Evolutionary conservation across 2,113 vertebrate genomes (phyloP).

Genomic region (Pollachius pollachius): DNA sequence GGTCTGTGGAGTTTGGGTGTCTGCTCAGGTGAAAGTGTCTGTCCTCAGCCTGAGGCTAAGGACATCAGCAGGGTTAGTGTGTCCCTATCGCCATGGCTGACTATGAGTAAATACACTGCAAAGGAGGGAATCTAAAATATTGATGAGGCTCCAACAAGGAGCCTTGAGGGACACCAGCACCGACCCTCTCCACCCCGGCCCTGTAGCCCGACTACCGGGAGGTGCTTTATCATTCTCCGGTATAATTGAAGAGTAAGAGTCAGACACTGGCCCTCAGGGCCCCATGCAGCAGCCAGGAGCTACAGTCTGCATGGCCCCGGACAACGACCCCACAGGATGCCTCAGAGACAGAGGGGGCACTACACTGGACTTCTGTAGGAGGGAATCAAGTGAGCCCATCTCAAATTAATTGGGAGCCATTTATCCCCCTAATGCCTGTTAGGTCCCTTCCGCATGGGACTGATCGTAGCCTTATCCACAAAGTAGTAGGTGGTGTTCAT

Average conservation of each 20-base stretch:
- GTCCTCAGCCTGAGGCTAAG: constrained; percentile 28
- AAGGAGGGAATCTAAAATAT: constrained; percentile 58
- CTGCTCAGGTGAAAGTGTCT: constrained; percentile 23
- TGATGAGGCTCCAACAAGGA: constrained; percentile 51
- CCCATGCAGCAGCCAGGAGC: constrained; percentile 34
- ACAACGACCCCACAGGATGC: constrained; percentile 53
- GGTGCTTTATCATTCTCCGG: constrained; percentile 49
- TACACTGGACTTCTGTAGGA: constrained; percentile 12
- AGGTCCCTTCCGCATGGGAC: constrained; percentile 28
- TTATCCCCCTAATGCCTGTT: constrained; percentile 44
- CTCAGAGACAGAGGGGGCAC: constrained; percentile 13
- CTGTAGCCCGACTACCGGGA: constrained; percentile 27
- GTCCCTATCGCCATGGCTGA: constrained; percentile 27
- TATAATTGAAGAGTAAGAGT: constrained; percentile 53
- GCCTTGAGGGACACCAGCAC: constrained; percentile 11
- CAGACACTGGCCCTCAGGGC: constrained; percentile 40
- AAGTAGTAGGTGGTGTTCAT: neutral
- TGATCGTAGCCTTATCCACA: constrained; percentile 10
- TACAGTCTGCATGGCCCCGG: constrained; percentile 33
- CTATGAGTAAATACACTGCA: constrained; percentile 54
- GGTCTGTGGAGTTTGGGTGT: neutral
- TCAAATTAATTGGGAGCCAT: constrained; percentile 47
- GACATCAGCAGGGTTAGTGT: constrained; percentile 31
- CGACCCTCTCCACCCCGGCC: neutral
- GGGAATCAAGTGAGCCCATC: constrained; percentile 30